Conservation (phyloP, 1,140 invertebrate species). For the Limonius californicus region DNA sequence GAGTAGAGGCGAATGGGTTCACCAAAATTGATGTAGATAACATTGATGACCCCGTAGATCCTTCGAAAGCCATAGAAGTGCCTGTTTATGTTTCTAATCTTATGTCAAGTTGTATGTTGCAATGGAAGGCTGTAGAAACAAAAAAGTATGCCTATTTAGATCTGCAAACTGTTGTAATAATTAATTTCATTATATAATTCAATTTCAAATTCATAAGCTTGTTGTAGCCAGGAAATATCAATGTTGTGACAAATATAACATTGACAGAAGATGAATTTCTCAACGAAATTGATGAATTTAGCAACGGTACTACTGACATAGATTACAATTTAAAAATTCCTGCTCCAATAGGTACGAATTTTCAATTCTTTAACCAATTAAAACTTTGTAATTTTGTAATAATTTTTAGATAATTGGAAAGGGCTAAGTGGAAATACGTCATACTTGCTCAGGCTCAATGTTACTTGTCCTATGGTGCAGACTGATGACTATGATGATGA, state of each 20-base stretch:
- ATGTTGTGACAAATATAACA: slow-evolving; percentile 21
- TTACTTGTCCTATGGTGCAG: slow-evolving; percentile 18
- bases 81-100: slow-evolving; percentile 19
- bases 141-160: slow-evolving; percentile 6
- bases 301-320: slow-evolving; percentile 19
- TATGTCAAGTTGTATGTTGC: slow-evolving; percentile 23
- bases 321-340: slow-evolving; percentile 24
- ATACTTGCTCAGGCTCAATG: slow-evolving; percentile 21
- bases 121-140: slow-evolving; percentile 16
- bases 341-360: slow-evolving; percentile 4
- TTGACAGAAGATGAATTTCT: slow-evolving; percentile 25
- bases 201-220: too few relatives aligned
- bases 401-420: slow-evolving; percentile 15
- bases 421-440: slow-evolving; percentile 17
- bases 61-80: slow-evolving; percentile 17
- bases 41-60: slow-evolving; percentile 21
- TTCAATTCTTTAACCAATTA: too few relatives aligned
- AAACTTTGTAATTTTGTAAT: background rate
- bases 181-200: background rate
- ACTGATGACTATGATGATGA: slow-evolving; percentile 13
- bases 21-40: slow-evolving; percentile 21
- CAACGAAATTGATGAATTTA: slow-evolving; percentile 25
- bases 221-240: slow-evolving; percentile 19
- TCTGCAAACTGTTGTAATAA: slow-evolving; percentile 17
- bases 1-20: slow-evolving; percentile 10